Percentiles rank a stretch among this genome's conserved stretches.
These are phyloP conservation scores for Psephotus haematonotus DNA, from an alignment of 2,113 vertebrate species.

Conservation along the genomic window DNA sequence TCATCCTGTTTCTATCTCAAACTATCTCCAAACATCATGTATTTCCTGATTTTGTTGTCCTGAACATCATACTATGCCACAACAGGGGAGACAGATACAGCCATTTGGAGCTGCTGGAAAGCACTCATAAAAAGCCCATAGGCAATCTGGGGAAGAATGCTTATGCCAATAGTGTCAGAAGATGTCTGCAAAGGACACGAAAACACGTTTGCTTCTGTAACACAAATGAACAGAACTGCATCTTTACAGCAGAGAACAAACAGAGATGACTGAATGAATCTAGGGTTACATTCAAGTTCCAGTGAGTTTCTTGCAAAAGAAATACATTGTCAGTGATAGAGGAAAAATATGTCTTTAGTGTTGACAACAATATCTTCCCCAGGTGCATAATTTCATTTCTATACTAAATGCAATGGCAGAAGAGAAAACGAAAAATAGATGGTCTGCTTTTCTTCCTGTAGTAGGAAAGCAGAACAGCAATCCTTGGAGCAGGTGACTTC, in stretches of 20 bases:
- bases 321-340: background rate
- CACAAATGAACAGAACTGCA: background rate
- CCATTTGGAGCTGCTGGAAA: background rate
- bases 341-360: background rate
- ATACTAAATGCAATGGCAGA: background rate
- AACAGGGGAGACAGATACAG: background rate
- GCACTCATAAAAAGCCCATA: background rate
- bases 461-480: background rate
- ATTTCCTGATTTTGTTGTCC: slow-evolving; percentile 14
- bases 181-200: background rate
- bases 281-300: background rate
- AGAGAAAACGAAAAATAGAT: background rate
- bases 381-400: background rate
- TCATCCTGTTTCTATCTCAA: slow-evolving; percentile 4
- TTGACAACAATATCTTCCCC: background rate
- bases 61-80: background rate
- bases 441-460: background rate
- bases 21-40: background rate
- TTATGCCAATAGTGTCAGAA: background rate
- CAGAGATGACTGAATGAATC: background rate
- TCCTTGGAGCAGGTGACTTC: background rate
- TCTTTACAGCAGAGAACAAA: background rate
- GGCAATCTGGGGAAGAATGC: background rate
- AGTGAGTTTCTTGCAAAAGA: background rate
- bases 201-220: background rate